phyloP scores from a whole-genome alignment of 1,140 invertebrate genomes.

The Rhynchophorus ferrugineus region DNA sequence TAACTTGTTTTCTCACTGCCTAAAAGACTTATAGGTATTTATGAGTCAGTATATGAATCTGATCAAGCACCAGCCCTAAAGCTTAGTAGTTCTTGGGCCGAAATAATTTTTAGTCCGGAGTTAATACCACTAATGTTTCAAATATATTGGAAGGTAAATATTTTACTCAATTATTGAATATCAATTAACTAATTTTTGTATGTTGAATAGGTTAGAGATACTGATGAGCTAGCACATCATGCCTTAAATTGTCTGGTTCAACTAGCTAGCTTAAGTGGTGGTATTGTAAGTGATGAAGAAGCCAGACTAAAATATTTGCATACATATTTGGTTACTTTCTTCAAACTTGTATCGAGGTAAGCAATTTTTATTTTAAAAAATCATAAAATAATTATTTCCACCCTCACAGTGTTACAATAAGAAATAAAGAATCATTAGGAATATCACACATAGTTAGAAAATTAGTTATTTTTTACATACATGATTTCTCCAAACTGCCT shows the following conservation, averaged over 20 bases:
- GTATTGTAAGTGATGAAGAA: slow-evolving; percentile 52
- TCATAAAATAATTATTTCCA: slow-evolving; percentile 17
- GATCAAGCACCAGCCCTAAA: slow-evolving; percentile 58
- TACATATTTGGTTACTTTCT: slow-evolving; percentile 61
- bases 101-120: slow-evolving; percentile 65
- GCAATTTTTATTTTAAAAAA: slow-evolving; percentile 1
- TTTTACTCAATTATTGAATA: background rate
- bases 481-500: slow-evolving; percentile 44
- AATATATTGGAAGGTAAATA: slow-evolving; percentile 67
- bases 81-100: slow-evolving; percentile 59
- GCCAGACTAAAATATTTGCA: slow-evolving; percentile 60
- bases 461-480: slow-evolving; percentile 57
- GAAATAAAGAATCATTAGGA: slow-evolving; percentile 55
- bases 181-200: background rate
- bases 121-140: slow-evolving; percentile 74
- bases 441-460: slow-evolving; percentile 60
- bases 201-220: slow-evolving; percentile 43
- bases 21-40: slow-evolving; percentile 60
- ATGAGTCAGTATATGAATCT: slow-evolving; percentile 61
- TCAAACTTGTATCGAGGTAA: slow-evolving; percentile 54
- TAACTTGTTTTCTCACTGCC: slow-evolving; percentile 51
- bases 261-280: slow-evolving; percentile 68
- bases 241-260: slow-evolving; percentile 75
- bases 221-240: slow-evolving; percentile 65
- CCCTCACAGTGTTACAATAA: slow-evolving; percentile 55